Evolutionary conservation across 2,113 vertebrate genomes (phyloP).

Genomic region (Oxyura jamaicensis): DNA sequence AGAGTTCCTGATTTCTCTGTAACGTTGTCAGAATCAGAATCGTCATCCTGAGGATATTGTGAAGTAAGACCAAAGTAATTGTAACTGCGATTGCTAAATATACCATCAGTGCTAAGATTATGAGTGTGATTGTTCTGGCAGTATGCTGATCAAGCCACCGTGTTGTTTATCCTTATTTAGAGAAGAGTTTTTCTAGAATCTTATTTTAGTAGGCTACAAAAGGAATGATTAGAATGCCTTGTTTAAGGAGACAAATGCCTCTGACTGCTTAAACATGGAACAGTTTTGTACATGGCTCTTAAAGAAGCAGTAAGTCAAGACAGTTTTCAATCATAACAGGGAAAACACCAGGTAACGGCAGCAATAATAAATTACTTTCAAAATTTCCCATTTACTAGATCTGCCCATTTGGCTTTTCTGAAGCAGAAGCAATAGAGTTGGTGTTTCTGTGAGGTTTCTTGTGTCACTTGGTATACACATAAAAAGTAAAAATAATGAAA

Average conservation of each 20-base stretch:
- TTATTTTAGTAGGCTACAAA: slow-evolving; percentile 35
- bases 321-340: neutral
- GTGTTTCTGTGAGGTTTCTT: neutral
- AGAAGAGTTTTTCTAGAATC: slow-evolving; percentile 30
- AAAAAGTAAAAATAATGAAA: neutral
- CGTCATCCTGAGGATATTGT: slow-evolving; percentile 31
- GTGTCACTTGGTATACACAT: neutral
- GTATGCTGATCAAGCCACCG: slow-evolving; percentile 40
- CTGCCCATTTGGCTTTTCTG: neutral
- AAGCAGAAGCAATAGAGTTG: neutral
- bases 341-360: neutral
- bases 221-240: slow-evolving; percentile 36
- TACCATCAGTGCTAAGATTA: slow-evolving; percentile 26
- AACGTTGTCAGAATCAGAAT: slow-evolving; percentile 15
- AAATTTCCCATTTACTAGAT: neutral
- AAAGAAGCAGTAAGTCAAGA: neutral
- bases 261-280: slow-evolving; percentile 25
- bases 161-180: slow-evolving; percentile 52
- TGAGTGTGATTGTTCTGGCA: slow-evolving; percentile 38
- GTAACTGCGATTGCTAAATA: slow-evolving; percentile 49
- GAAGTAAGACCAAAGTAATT: slow-evolving; percentile 58
- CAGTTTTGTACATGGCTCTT: neutral
- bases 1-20: neutral
- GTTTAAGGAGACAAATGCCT: slow-evolving; percentile 58
- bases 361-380: neutral